phyloP scores from a whole-genome alignment of 1,140 invertebrate species.

The Drosophila elegans region DNA sequence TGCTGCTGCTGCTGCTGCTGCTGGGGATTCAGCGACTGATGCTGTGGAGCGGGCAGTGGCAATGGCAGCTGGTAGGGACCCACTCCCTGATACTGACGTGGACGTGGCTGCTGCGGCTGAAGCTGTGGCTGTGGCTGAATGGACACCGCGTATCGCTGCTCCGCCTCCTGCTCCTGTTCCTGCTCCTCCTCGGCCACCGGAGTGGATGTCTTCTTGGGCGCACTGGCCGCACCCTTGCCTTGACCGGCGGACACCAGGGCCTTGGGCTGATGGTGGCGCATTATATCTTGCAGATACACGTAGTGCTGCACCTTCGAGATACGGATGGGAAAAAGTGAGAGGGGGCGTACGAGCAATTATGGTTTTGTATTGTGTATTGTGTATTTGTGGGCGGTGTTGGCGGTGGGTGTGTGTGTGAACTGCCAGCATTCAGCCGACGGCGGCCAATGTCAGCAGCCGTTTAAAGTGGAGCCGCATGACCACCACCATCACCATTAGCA shows the following conservation, averaged over 20 bases:
- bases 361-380: background rate
- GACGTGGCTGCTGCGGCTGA: conserved; percentile 16
- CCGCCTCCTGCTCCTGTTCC: conserved; percentile 75
- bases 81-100: conserved; percentile 42
- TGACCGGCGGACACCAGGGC: conserved; percentile 51
- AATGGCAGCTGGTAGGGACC: conserved; percentile 62
- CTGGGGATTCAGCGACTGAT: conserved; percentile 55
- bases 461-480: conserved; percentile 46
- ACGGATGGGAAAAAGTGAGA: conserved; percentile 28
- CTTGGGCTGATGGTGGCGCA: conserved; percentile 73
- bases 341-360: conserved; percentile 52
- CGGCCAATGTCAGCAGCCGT: conserved; percentile 55
- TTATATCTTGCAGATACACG: conserved; percentile 81
- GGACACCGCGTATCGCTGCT: conserved; percentile 77
- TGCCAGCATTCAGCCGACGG: conserved; percentile 31
- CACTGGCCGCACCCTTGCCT: conserved; percentile 57
- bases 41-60: conserved; percentile 62
- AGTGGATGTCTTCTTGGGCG: conserved; percentile 52
- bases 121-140: conserved; percentile 59
- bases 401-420: conserved; percentile 47
- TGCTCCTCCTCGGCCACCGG: conserved; percentile 68
- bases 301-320: conserved; percentile 74
- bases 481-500: conserved; percentile 6
- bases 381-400: too few relatives aligned
- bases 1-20: conserved; percentile 31